phyloP scores from a whole-genome alignment of 2,888 invertebrate genomes.

The Coleophora deauratella region DNA sequence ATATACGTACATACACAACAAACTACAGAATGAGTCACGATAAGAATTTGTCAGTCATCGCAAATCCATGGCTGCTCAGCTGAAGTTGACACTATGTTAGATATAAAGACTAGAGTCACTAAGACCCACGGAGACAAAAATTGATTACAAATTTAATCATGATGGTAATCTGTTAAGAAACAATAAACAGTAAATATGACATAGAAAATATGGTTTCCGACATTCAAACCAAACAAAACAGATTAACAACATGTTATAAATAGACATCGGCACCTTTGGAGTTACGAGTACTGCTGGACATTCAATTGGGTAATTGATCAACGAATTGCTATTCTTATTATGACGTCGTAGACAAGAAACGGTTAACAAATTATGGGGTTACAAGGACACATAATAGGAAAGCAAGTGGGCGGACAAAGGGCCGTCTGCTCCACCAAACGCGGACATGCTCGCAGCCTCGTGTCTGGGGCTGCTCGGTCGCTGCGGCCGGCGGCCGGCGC shows the following conservation, averaged over 20 bases:
- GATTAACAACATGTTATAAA: constrained; percentile 41
- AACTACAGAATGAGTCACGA: constrained; percentile 68
- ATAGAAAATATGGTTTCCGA: too few relatives aligned
- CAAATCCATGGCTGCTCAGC: constrained; percentile 60
- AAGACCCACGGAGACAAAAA: not conserved
- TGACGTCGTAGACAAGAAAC: constrained; percentile 20
- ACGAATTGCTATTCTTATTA: constrained; percentile 65
- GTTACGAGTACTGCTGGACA: constrained; percentile 69
- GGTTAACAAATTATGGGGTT: constrained; percentile 8
- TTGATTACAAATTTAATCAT: not conserved
- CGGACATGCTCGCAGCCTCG: constrained; percentile 73
- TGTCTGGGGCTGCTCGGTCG: constrained; percentile 73
- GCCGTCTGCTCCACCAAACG: constrained; percentile 66
- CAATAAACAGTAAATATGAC: too few relatives aligned
- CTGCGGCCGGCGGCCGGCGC: constrained; percentile 37
- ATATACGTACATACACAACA: constrained; percentile 72
- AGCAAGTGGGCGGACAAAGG: constrained; percentile 65
- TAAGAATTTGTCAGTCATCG: constrained; percentile 64
- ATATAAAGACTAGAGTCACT: not conserved
- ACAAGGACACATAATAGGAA: constrained; percentile 62
- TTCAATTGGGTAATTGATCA: constrained; percentile 54
- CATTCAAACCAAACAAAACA: too few relatives aligned
- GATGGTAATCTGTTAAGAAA: constrained; percentile 10
- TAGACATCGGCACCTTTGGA: constrained; percentile 55
- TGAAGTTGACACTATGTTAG: constrained; percentile 6